Conservation (phyloP, 2,797 vertebrate genomes). For the Sorex maritimensis region DNA sequence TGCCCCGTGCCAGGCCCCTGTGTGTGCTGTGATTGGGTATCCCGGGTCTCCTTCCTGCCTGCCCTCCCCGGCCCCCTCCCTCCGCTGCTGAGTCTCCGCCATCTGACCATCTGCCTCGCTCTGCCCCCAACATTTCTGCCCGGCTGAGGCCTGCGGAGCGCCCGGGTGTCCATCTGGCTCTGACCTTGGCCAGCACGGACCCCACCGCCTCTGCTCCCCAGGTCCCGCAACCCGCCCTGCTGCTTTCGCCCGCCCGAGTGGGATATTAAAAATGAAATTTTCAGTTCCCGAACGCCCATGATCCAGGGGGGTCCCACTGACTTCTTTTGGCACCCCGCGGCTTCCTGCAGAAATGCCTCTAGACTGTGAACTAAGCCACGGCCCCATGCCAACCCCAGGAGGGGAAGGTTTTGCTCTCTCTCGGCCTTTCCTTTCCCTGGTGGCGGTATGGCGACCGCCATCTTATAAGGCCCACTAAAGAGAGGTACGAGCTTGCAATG, state of each 20-base stretch:
- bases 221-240: not conserved
- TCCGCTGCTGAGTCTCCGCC: conserved; percentile 54
- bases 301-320: no score
- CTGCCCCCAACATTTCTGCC: conserved; percentile 40
- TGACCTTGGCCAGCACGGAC: not conserved
- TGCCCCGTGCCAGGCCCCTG: conserved; percentile 62
- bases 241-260: not conserved
- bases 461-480: no score
- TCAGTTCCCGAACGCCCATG: not conserved
- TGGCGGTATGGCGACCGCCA: no score
- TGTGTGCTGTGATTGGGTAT: conserved; percentile 21
- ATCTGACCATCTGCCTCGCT: conserved; percentile 80
- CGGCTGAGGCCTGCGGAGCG: not conserved
- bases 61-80: conserved; percentile 63
- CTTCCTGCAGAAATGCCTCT: no score
- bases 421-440: no score
- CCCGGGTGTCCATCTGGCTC: conserved; percentile 68
- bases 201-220: not conserved
- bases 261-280: not conserved
- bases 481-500: no score
- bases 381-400: no score
- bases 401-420: no score
- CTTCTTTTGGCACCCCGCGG: no score
- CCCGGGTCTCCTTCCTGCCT: conserved; percentile 73
- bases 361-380: no score